These are phyloP conservation scores for Eurosta solidaginis DNA, from an alignment of 1,140 invertebrate species.

Conservation along the genomic window DNA sequence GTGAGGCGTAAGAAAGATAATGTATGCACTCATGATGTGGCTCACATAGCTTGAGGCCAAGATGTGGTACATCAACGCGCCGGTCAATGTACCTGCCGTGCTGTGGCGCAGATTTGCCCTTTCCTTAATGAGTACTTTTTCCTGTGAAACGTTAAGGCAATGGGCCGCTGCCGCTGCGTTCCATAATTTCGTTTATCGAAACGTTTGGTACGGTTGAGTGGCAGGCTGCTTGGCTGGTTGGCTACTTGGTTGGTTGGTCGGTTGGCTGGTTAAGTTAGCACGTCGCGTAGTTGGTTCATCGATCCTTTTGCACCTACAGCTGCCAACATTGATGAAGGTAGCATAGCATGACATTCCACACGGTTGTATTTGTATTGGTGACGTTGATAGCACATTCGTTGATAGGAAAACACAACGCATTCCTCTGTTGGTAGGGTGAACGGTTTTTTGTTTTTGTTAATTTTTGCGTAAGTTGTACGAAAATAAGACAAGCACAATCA, in stretches of 20 bases:
- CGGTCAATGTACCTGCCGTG: conserved; percentile 20
- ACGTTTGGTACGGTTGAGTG: not conserved
- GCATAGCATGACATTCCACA: not conserved
- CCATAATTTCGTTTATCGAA: conserved; percentile 14
- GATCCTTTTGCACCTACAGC: not conserved
- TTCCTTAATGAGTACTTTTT: conserved; percentile 28
- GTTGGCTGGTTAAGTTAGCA: not conserved
- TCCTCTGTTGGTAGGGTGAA: not conserved
- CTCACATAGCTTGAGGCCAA: not conserved
- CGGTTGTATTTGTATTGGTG: not conserved
- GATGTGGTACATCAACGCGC: not conserved
- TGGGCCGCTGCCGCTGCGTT: not conserved
- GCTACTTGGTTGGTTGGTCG: not conserved
- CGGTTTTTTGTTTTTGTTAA: not conserved
- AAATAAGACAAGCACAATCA: not conserved
- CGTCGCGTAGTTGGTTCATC: not conserved
- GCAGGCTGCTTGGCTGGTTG: not conserved
- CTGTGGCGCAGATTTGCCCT: not conserved
- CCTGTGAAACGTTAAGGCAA: conserved; percentile 10
- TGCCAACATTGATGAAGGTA: conserved; percentile 8
- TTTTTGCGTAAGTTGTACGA: not conserved
- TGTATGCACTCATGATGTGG: not conserved
- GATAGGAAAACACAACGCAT: not conserved
- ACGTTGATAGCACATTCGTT: not conserved
- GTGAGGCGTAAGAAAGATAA: not conserved